These are phyloP conservation scores for cat (Felis catus) DNA, from an alignment of 2,113 vertebrate species.

Conservation along the genomic window F.catus_Fca126_mat1.0 CM031419.1:188228001-188228500, in stretches of 20 bases:
- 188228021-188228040: neutral
- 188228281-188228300: neutral
- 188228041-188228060: neutral
- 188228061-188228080: neutral
- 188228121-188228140: neutral
- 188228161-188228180: neutral
- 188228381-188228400: neutral
- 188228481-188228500: neutral
- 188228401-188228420: neutral
- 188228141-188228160: neutral
- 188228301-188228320: neutral
- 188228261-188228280: neutral
- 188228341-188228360: neutral
- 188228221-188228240: neutral
- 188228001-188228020: neutral
- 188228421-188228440: neutral
- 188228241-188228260: neutral
- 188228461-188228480: neutral
- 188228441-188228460: neutral
- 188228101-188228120: neutral
- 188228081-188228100: neutral
- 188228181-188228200: slow-evolving; percentile 1
- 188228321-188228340: neutral
- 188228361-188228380: neutral
- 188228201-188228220: neutral